A percentile compares a stretch with the other conserved stretches of the same genome.
Evolutionary conservation across 2,888 invertebrate species (phyloP).

Genomic region (Mythimna loreyi): DNA sequence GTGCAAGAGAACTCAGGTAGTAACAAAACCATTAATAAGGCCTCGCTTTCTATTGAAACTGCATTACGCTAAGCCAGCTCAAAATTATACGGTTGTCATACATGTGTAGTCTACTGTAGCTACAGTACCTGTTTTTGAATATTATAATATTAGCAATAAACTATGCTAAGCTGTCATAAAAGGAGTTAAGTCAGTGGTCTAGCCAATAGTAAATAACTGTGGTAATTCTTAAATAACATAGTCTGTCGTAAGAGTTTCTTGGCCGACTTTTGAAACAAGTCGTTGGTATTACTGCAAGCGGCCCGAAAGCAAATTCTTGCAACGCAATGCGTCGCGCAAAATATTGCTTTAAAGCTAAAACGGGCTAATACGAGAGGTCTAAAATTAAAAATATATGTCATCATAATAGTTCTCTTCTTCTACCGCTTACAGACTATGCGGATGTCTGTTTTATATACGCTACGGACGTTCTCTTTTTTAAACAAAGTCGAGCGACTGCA

Average conservation of each 20-base stretch:
- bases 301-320: conserved; percentile 39
- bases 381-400: conserved; percentile 3
- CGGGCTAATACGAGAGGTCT: background rate
- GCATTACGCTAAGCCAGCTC: background rate
- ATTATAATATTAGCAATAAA: conserved; percentile 28
- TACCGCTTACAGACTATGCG: too few species aligned
- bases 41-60: background rate
- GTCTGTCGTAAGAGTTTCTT: conserved; percentile 62
- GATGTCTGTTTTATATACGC: too few species aligned
- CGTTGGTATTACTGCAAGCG: conserved; percentile 43
- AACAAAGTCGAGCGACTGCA: too few species aligned
- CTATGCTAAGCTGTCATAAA: conserved; percentile 34
- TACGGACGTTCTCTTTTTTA: too few species aligned
- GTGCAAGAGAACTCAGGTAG: background rate
- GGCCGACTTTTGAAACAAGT: conserved; percentile 63
- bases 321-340: conserved; percentile 13
- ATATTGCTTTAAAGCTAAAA: conserved; percentile 5
- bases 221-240: conserved; percentile 57
- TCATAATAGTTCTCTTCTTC: too few species aligned
- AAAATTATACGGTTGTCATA: background rate
- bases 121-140: background rate
- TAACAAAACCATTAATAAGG: background rate
- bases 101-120: background rate
- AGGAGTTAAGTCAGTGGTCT: conserved; percentile 35
- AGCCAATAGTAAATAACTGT: conserved; percentile 36